phyloP scores from a whole-genome alignment of 92 coral and sea anemone genomes.

The Zoanthus sansibaricus region DNA sequence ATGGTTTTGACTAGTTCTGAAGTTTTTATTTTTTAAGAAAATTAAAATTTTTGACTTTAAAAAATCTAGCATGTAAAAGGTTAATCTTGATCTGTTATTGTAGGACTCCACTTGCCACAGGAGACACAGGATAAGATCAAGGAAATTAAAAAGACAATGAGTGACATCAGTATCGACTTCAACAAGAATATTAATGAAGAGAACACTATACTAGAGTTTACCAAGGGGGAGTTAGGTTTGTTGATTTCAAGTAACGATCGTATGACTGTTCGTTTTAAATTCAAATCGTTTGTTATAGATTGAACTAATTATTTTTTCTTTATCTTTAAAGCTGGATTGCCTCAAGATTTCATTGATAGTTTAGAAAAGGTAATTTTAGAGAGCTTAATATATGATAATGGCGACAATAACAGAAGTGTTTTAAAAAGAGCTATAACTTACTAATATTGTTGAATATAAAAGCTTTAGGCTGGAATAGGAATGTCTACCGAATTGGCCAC shows the following conservation, averaged over 20 bases:
- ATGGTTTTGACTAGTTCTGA: no score
- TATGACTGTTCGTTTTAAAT: background rate
- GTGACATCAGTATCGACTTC: constrained; percentile 91
- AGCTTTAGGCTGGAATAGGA: no score
- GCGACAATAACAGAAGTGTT: no score
- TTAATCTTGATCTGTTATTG: background rate
- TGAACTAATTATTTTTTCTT: background rate
- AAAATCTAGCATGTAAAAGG: no score
- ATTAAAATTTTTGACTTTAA: no score
- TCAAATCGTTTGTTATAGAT: no score
- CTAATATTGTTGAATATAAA: no score
- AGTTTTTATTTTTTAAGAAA: no score
- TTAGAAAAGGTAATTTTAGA: constrained; percentile 78
- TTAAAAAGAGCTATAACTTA: no score
- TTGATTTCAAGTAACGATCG: background rate
- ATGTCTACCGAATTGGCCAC: no score
- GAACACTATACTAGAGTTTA: constrained; percentile 85
- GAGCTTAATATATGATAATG: no score
- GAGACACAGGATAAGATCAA: constrained; percentile 79
- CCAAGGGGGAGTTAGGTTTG: constrained; percentile 63
- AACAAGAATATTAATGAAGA: constrained; percentile 96
- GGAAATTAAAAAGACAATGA: constrained; percentile 89
- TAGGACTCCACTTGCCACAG: constrained; percentile 92
- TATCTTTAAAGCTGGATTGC: constrained; percentile 80
- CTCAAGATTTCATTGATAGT: constrained; percentile 86